Evolutionary conservation across 2,888 invertebrate species (phyloP), one percentile per base, ranked within the genome.

Genomic region (Portevinia maculata): DNA sequence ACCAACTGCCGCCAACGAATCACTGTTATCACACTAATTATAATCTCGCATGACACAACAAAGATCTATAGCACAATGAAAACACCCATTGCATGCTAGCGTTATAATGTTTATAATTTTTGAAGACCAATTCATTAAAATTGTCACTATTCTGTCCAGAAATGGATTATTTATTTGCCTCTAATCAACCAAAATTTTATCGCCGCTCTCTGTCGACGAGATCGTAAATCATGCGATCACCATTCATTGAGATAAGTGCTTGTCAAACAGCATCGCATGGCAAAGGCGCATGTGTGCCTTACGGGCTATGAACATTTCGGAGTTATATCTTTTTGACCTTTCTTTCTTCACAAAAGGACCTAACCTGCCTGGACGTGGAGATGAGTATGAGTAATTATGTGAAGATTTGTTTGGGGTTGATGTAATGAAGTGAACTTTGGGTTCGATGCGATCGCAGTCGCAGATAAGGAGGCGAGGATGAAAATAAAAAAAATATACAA

Each of bases 151-250:
- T 32, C 64, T 34, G 78, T 64, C 71, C 28, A 50, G 41, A 55
- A 53, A 13, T 34, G 64, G 60, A 67, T 83, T 76, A 83, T 83
- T 83, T 83, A 83, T 83, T n/a, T 60, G 50, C 65, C 41, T 60
- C 67, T 78, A 83, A 83, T 83, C 83, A 78, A 73, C 83, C 67
- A 30, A 83, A 76, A 78, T 83, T 76, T 83, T 76, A 78, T 73
- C 78, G 60, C 37, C 57, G 52, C 5, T 76, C 60, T 62, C 37
- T 60, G 64, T 48, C 44, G 50, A 34, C 30, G 76, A 50, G 76
- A 71, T 73, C 71, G 60, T 83, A 83, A 83, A 83, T 83, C 83
- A 83, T 71, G 69, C 71, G 83, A 76, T 83, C 83, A 34, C 76
- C 78, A 83, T 48, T 78, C 62, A 76, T 30, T 21, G 50, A 55